phyloP scores from a whole-genome alignment of 2,113 vertebrate species.

The Carollia perspicillata region DNA sequence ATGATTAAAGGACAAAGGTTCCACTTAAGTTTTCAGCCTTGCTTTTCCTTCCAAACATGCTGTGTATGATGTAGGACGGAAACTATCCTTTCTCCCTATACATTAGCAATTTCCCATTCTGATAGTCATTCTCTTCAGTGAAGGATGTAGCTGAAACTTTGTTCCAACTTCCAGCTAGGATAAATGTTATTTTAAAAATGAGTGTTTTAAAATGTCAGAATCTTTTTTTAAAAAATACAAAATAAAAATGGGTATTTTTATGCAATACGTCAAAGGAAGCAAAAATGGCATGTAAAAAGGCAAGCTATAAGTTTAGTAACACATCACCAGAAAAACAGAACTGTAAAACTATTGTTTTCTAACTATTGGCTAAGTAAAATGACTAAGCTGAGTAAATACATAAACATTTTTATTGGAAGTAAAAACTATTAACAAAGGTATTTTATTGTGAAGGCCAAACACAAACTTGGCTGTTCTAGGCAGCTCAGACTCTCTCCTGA shows the following conservation, averaged over 20 bases:
- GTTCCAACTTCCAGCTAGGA: neutral
- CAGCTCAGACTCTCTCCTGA: conserved; percentile 74
- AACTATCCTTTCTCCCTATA: neutral
- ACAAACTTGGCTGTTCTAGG: conserved; percentile 72
- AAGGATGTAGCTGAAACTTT: neutral
- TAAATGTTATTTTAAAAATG: conserved; percentile 59
- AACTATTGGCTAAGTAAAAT: conserved; percentile 72
- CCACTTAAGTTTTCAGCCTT: neutral
- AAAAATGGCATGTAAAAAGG: conserved; percentile 50
- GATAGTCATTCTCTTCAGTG: neutral
- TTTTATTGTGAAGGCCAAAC: conserved; percentile 80
- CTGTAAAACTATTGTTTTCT: conserved; percentile 68
- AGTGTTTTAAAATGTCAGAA: neutral
- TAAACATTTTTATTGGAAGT: conserved; percentile 82
- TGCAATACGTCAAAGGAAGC: conserved; percentile 1
- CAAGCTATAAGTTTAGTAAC: conserved; percentile 28
- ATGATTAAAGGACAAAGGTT: neutral
- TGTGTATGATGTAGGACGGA: conserved; percentile 32
- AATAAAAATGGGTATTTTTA: conserved; percentile 34
- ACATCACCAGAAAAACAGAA: conserved; percentile 37
- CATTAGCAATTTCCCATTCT: neutral
- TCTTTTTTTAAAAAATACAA: too few species aligned
- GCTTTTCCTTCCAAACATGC: neutral
- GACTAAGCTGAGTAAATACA: conserved; percentile 78
- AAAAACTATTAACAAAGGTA: conserved; percentile 77